These are phyloP conservation scores for Hystrix brachyura DNA, from an alignment of 2,113 vertebrate genomes.

Conservation along the genomic window DNA sequence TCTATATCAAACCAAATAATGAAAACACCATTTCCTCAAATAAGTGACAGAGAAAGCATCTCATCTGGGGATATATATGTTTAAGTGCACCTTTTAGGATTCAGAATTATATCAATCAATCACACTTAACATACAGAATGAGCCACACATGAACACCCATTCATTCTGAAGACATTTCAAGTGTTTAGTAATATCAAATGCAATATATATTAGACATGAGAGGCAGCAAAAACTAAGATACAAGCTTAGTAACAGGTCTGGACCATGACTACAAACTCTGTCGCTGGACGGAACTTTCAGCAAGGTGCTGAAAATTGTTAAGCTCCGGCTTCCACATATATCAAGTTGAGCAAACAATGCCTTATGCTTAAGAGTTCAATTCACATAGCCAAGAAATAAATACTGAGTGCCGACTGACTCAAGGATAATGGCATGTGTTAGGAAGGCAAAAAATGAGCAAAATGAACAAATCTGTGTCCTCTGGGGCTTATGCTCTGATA, in stretches of 20 bases:
- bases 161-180: not conserved
- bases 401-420: not conserved
- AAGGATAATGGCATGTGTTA: too few relatives aligned
- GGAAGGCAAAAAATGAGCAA: not conserved
- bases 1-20: constrained; percentile 44
- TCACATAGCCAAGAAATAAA: not conserved
- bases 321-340: not conserved
- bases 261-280: not conserved
- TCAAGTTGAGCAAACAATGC: not conserved
- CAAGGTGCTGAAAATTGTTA: not conserved
- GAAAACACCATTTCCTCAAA: not conserved
- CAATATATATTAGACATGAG: not conserved
- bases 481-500: not conserved
- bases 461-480: not conserved
- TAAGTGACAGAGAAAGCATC: not conserved
- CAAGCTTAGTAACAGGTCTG: not conserved
- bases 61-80: not conserved
- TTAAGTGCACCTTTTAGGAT: not conserved
- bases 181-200: not conserved
- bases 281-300: not conserved
- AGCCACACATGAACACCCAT: not conserved
- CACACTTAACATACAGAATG: not conserved
- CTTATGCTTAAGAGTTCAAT: not conserved
- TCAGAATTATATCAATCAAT: not conserved
- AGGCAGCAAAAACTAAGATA: not conserved